phyloP scores from a whole-genome alignment of 2,888 invertebrate species.

The Antheraea yamamai region DNA sequence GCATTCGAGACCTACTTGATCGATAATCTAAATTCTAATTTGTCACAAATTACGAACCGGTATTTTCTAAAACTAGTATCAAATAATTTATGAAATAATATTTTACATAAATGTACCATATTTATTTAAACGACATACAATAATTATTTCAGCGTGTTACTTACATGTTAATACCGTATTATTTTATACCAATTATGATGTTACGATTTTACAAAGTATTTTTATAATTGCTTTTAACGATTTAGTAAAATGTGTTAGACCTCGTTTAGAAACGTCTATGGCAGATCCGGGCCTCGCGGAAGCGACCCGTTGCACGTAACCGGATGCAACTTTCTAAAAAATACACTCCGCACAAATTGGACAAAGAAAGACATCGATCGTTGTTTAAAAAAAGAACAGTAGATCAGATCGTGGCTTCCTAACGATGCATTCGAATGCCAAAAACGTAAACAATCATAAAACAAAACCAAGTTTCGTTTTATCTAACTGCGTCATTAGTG shows the following conservation, averaged over 20 bases:
- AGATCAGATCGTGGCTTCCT: background rate
- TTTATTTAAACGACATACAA: background rate
- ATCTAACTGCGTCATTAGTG: background rate
- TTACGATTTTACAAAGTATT: background rate
- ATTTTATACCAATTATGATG: background rate
- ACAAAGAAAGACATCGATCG: slow-evolving; percentile 7
- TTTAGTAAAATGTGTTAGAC: slow-evolving; percentile 39
- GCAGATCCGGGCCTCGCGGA: slow-evolving; percentile 67
- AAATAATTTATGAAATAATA: slow-evolving; percentile 1
- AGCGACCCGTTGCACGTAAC: slow-evolving; percentile 65
- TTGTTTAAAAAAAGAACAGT: background rate
- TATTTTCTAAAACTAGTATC: background rate
- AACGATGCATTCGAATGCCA: background rate
- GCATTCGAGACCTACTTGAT: slow-evolving; percentile 61
- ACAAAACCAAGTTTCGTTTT: background rate
- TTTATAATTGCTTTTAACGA: slow-evolving; percentile 21
- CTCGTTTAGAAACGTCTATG: slow-evolving; percentile 53
- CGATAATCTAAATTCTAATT: slow-evolving; percentile 51
- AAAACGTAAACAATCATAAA: background rate
- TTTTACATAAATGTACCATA: background rate
- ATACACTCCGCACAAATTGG: slow-evolving; percentile 58
- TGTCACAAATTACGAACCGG: slow-evolving; percentile 32
- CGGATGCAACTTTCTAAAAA: slow-evolving; percentile 81
- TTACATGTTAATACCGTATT: background rate
- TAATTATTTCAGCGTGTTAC: background rate